A percentile compares a stretch with the other conserved stretches of the same genome.
Conservation (phyloP, 2,797 vertebrate species). For the Neoniphon sammara region DNA sequence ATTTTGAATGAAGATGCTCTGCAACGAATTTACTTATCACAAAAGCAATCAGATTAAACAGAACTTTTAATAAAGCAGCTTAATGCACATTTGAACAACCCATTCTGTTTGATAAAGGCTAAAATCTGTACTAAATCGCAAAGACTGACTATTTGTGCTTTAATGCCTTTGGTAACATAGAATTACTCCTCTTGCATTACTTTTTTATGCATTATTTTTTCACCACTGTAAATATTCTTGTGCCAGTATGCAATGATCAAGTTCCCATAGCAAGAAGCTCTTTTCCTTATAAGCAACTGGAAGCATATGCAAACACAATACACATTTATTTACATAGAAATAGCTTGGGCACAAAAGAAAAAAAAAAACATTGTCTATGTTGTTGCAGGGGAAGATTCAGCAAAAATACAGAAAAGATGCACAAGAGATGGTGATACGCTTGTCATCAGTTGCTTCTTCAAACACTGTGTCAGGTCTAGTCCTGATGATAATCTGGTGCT, state of each 20-base stretch:
- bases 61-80: neutral
- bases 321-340: neutral
- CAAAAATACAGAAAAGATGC: neutral
- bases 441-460: neutral
- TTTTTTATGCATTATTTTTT: neutral
- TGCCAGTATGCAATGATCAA: too few relatives aligned
- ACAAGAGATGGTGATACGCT: neutral
- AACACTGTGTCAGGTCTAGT: neutral
- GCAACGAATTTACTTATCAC: neutral
- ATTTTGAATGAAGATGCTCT: neutral
- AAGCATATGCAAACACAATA: neutral
- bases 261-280: too few relatives aligned
- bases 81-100: neutral
- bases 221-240: neutral
- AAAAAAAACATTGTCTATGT: neutral
- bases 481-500: slow-evolving; percentile 29
- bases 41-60: neutral
- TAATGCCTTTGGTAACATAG: too few relatives aligned
- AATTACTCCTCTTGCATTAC: neutral
- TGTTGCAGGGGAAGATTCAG: neutral
- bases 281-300: too few relatives aligned
- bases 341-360: neutral
- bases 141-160: neutral
- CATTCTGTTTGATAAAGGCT: neutral
- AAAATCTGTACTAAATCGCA: neutral